Evolutionary conservation across 2,888 invertebrate species (phyloP), one percentile per base, ranked within the genome.

Genomic region (Lasioglossum villosulum): DNA sequence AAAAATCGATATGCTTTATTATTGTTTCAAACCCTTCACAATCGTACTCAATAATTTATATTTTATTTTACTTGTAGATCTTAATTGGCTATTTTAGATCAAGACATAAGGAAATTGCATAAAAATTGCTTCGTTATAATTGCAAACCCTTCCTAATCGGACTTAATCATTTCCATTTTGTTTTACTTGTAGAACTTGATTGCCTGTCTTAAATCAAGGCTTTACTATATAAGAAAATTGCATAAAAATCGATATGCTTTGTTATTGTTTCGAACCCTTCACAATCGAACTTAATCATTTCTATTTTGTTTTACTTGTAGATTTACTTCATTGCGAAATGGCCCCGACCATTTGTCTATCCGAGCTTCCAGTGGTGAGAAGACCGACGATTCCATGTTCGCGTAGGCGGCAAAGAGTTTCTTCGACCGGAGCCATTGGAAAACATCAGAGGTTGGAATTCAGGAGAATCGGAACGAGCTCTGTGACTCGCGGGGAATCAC

Each of bases 321-420:
- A 56, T 59, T 27, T n/a, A n/a, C n/a, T 68, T 34, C 12, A 5
- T 14, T 5, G 12, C 0, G 77, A 72, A 68, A 94, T 94, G 94
- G 93, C 93, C 63, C 94, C 94, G 45, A 93, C 93, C 42, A 79
- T 93, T 78, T 94, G 93, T 71, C 72, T 93, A 85, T 66, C 92
- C 56, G 94, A 94, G 75, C 80, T 92, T 42, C 89, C 92, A 27
- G 78, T 87, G 45, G 78, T 86, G 27, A 90, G 91, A 75, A 92
- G 86, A 77, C 86, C 92, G 2, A 84, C 87, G 30, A 87, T 79
- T 63, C 87, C 89, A 6, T 90, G 90, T 42, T 78, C 88, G 39
- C 90, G 88, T 19, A 89, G 89, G 74, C 88, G 91, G 78, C 89
- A 87, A 73, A 89, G 82, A 83, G 77, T 86, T 66, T 79, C 84